phyloP scores from a whole-genome alignment of 1,140 invertebrate genomes.

The Calycopis cecrops region DNA sequence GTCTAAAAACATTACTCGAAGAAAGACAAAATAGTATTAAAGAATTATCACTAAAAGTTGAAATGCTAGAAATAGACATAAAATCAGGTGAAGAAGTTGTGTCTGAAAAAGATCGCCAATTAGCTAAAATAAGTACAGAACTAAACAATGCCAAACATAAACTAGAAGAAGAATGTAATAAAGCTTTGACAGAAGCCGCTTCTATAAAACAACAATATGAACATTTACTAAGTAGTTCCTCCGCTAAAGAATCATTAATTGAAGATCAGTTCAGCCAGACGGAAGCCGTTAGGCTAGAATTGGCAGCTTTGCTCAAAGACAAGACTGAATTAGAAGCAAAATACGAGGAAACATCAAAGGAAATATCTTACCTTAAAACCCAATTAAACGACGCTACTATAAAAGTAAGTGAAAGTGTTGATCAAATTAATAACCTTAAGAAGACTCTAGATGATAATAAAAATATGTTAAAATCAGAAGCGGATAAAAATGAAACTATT shows the following conservation, averaged over 20 bases:
- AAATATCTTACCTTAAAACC: conserved; percentile 64
- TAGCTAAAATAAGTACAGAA: conserved; percentile 70
- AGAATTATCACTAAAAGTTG: conserved; percentile 61
- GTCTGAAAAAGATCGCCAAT: conserved; percentile 70
- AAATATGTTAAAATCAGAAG: conserved; percentile 65
- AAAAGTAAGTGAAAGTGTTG: conserved; percentile 40
- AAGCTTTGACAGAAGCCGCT: conserved; percentile 39
- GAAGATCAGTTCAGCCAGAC: conserved; percentile 58
- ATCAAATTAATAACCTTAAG: conserved; percentile 38
- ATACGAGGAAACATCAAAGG: conserved; percentile 50
- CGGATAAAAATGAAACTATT: conserved; percentile 67
- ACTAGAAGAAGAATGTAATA: conserved; percentile 64
- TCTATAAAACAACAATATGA: conserved; percentile 63
- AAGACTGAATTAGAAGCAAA: conserved; percentile 49
- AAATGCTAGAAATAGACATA: conserved; percentile 67
- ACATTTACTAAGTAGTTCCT: conserved; percentile 56
- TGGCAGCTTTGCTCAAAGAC: conserved; percentile 41
- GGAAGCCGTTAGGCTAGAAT: conserved; percentile 53
- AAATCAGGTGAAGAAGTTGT: conserved; percentile 68
- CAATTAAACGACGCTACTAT: conserved; percentile 35
- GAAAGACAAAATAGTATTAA: conserved; percentile 67
- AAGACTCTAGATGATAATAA: conserved; percentile 55
- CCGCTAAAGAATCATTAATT: conserved; percentile 56
- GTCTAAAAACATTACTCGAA: conserved; percentile 43
- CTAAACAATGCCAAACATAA: conserved; percentile 69